Percentiles rank a stretch among this genome's conserved stretches.
Conservation (phyloP, 1,140 invertebrate species). For the Diachasma alloeum region DNA sequence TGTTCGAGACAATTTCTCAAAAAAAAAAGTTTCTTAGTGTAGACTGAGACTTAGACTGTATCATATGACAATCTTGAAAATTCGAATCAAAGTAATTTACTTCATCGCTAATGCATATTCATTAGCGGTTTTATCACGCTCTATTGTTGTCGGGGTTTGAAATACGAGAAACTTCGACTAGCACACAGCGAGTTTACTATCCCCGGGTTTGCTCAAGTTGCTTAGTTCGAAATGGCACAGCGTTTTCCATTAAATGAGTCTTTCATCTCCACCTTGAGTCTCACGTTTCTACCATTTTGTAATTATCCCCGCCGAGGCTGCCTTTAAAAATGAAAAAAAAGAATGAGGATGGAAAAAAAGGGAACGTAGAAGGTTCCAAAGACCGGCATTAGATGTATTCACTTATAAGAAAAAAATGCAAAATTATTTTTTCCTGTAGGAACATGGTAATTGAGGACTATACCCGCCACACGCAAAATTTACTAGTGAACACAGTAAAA, state of each 20-base stretch:
- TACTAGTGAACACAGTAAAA: too few species aligned
- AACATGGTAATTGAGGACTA: too few species aligned
- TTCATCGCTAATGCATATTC: background rate
- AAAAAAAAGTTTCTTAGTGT: too few species aligned
- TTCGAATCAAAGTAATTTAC: background rate
- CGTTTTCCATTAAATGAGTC: background rate
- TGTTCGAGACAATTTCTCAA: too few species aligned
- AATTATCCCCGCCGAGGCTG: background rate
- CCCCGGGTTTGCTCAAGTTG: background rate
- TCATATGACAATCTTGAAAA: background rate
- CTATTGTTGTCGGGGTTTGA: background rate
- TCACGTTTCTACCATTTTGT: background rate
- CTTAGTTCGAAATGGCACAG: conserved; percentile 1
- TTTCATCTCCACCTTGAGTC: background rate
- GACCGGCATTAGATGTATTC: too few species aligned
- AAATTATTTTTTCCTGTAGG: too few species aligned
- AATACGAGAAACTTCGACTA: background rate
- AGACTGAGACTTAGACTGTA: too few species aligned
- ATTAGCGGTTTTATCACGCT: background rate
- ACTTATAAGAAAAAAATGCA: too few species aligned
- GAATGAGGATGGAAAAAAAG: too few species aligned
- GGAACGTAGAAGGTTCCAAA: too few species aligned
- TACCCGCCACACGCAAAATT: too few species aligned
- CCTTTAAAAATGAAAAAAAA: too few species aligned
- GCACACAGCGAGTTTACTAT: background rate